These are phyloP conservation scores for Balearica regulorum DNA, from an alignment of 2,797 vertebrate genomes.

Conservation along the genomic window DNA sequence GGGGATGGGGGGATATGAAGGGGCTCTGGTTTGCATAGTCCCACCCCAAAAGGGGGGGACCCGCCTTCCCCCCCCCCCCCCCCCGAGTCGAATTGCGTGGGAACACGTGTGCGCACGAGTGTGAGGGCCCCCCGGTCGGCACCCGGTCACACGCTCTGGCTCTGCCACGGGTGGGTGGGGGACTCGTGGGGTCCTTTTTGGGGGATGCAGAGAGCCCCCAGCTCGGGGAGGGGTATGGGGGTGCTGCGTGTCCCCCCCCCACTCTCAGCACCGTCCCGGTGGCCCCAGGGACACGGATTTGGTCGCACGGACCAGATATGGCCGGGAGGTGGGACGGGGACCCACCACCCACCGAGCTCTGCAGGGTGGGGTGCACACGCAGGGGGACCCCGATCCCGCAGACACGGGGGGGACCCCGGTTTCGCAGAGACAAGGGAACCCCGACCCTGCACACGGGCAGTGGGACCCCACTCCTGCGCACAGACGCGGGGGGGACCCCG, in stretches of 20 bases:
- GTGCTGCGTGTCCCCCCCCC: not conserved
- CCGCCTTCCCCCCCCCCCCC: too few species aligned
- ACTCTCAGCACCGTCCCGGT: not conserved
- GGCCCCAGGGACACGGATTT: not conserved
- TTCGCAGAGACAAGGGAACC: not conserved
- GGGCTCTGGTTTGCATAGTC: constrained; percentile 78
- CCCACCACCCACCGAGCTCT: not conserved
- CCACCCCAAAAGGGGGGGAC: constrained; percentile 8
- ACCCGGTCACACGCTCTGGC: not conserved
- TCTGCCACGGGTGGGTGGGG: not conserved
- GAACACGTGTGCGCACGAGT: not conserved
- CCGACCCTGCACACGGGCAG: not conserved
- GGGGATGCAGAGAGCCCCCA: not conserved
- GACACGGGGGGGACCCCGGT: not conserved
- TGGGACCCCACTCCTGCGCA: not conserved
- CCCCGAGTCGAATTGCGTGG: not conserved
- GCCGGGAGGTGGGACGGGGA: not conserved
- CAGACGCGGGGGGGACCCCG: not conserved
- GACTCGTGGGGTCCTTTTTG: not conserved
- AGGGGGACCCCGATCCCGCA: not conserved
- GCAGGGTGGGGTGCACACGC: not conserved
- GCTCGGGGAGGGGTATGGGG: not conserved
- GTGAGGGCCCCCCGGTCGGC: not conserved
- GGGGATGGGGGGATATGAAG: constrained; percentile 23
- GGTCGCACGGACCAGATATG: not conserved